Conservation (phyloP, 1,140 invertebrate species). For the Palaemon carinicauda region DNA sequence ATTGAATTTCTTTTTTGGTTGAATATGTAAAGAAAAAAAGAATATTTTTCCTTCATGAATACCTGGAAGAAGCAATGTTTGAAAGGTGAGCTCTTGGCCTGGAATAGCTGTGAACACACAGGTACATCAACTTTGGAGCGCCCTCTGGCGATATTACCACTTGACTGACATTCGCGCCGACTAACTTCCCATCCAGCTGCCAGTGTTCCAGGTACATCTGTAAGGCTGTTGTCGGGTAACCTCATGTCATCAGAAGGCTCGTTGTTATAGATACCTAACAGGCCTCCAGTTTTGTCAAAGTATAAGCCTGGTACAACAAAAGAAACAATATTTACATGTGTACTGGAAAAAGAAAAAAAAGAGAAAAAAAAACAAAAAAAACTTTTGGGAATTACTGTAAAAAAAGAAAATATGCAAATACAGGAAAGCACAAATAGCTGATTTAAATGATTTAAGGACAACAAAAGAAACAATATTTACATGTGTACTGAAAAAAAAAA, state of each 20-base stretch:
- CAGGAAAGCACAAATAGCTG: no score
- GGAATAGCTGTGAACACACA: constrained; percentile 77
- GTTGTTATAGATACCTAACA: constrained; percentile 87
- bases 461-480: no score
- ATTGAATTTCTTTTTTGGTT: no score
- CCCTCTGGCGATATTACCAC: constrained; percentile 60
- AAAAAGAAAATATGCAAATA: no score
- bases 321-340: no score
- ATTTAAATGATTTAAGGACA: no score
- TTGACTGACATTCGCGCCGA: constrained; percentile 60
- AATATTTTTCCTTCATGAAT: constrained; percentile 57
- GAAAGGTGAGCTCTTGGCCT: constrained; percentile 72
- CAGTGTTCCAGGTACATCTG: constrained; percentile 66
- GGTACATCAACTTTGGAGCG: constrained; percentile 58
- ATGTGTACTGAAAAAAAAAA: no score
- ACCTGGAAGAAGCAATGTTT: constrained; percentile 67
- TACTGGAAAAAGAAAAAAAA: no score
- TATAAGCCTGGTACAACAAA: constrained; percentile 73
- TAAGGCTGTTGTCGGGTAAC: constrained; percentile 70
- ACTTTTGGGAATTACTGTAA: no score
- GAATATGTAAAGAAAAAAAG: no score
- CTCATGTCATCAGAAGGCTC: constrained; percentile 85
- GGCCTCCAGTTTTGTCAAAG: constrained; percentile 81
- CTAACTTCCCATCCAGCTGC: constrained; percentile 67
- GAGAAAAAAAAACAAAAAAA: no score